These are phyloP conservation scores for Apodemia mormo DNA, from an alignment of 2,888 invertebrate genomes.

Conservation along the genomic window DNA sequence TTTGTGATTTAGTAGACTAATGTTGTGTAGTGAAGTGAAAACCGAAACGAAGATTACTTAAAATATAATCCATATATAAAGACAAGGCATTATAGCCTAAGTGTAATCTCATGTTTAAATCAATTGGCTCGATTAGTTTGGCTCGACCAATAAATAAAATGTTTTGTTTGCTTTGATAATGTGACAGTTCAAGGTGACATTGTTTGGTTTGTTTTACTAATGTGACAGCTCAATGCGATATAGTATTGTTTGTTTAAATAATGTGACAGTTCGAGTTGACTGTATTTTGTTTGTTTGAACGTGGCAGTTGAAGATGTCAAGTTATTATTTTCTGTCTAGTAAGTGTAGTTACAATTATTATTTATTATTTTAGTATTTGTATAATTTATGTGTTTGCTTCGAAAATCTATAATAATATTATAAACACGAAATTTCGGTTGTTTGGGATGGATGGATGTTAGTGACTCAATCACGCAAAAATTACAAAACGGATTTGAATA, in stretches of 20 bases:
- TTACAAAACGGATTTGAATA: too few relatives aligned
- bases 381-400: too few relatives aligned
- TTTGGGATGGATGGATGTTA: too few relatives aligned
- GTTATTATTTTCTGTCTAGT: neutral
- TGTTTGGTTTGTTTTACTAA: neutral
- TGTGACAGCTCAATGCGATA: neutral
- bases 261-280: neutral
- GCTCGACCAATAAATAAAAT: neutral
- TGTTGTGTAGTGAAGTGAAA: neutral
- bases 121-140: too few relatives aligned
- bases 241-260: neutral
- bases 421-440: too few relatives aligned
- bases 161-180: neutral
- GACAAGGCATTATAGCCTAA: neutral
- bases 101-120: neutral
- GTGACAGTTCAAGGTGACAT: neutral
- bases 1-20: slow-evolving; percentile 1
- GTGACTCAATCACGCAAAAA: too few relatives aligned
- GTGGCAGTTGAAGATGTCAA: neutral
- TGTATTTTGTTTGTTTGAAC: neutral
- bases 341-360: too few relatives aligned
- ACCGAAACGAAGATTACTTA: neutral
- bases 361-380: too few relatives aligned
- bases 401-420: too few relatives aligned
- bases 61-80: neutral